Evolutionary conservation across 2,113 vertebrate species (phyloP).

Genomic region (Casuarius casuarius): DNA sequence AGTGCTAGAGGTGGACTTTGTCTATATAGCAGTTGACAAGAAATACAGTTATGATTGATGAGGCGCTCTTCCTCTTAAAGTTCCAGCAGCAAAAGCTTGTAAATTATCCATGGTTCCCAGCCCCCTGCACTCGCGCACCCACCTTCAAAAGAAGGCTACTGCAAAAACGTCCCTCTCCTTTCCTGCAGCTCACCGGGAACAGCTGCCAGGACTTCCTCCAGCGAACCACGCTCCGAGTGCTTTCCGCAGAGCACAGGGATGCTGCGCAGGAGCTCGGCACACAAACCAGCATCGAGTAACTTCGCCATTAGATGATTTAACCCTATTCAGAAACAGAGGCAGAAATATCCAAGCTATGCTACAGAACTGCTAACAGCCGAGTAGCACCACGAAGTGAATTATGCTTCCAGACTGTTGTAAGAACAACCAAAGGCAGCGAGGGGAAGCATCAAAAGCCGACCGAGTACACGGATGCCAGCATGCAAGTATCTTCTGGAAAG

Average conservation of each 20-base stretch:
- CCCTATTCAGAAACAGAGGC: not conserved
- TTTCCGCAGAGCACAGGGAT: not conserved
- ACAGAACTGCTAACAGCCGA: not conserved
- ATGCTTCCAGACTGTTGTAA: not conserved
- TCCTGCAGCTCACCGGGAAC: not conserved
- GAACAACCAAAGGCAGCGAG: not conserved
- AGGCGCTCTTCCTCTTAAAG: not conserved
- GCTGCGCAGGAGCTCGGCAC: not conserved
- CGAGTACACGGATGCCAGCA: rapidly evolving
- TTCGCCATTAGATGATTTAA: not conserved
- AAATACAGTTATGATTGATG: rapidly evolving
- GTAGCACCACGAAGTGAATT: not conserved
- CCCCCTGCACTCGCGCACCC: not conserved
- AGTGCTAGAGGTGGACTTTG: not conserved
- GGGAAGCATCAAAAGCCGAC: not conserved
- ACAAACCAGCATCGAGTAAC: rapidly evolving
- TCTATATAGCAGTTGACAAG: not conserved
- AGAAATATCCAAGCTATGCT: rapidly evolving
- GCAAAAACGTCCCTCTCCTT: not conserved
- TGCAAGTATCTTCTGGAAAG: rapidly evolving
- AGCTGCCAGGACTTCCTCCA: not conserved
- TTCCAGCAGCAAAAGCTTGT: not conserved
- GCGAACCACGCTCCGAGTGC: not conserved
- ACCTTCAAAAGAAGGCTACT: not conserved
- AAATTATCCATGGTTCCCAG: not conserved